phyloP scores from a whole-genome alignment of 2,113 vertebrate species.

The Nannospalax galili region DNA sequence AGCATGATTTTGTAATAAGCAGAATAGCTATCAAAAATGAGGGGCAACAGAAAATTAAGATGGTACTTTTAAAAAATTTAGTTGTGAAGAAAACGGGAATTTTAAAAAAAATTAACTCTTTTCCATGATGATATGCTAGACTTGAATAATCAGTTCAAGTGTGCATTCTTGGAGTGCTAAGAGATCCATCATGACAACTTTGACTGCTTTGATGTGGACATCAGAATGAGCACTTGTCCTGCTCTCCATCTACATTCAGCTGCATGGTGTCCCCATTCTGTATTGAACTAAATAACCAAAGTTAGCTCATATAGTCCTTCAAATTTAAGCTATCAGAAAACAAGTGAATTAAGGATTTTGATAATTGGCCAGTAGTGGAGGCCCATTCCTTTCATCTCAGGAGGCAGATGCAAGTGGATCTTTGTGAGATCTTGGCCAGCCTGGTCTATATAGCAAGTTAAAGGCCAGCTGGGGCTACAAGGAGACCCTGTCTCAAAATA shows the following conservation, averaged over 20 bases:
- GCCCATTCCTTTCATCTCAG: too few species aligned
- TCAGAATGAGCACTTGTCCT: neutral
- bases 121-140: neutral
- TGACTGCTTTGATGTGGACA: neutral
- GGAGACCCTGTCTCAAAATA: too few species aligned
- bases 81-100: neutral
- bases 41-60: neutral
- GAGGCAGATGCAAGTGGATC: too few species aligned
- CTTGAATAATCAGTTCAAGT: neutral
- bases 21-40: slow-evolving; percentile 3
- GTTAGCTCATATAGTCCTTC: neutral
- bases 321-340: slow-evolving; percentile 23
- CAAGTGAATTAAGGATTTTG: neutral
- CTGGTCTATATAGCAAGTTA: too few species aligned
- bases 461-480: too few species aligned
- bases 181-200: neutral
- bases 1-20: neutral
- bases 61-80: neutral
- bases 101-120: slow-evolving; percentile 11
- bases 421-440: too few species aligned
- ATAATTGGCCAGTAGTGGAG: too few species aligned
- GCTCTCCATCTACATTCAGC: neutral
- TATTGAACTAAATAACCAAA: neutral
- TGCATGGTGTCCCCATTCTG: neutral
- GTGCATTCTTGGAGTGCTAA: rapidly evolving